A percentile compares a stretch with the other conserved stretches of the same genome.
These are phyloP conservation scores for Hepsetus odoe DNA, from an alignment of 2,113 vertebrate species.

Conservation along the genomic window DNA sequence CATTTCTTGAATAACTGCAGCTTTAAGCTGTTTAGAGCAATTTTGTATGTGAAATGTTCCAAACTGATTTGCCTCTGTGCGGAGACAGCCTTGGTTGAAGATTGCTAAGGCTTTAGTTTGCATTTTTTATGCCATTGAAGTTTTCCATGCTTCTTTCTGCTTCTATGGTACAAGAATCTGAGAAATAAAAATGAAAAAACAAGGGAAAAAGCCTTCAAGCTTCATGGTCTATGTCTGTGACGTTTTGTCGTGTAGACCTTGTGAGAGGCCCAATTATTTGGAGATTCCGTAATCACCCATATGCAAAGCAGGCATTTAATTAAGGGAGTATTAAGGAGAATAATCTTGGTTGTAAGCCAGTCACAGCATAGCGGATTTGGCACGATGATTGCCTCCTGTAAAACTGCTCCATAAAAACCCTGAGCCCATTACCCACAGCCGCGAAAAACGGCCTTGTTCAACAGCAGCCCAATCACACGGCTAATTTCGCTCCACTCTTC, in stretches of 20 bases:
- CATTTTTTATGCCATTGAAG: not conserved
- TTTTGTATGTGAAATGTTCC: not conserved
- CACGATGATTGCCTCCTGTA: constrained; percentile 21
- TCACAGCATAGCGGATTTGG: constrained; percentile 28
- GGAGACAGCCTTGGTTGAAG: not conserved
- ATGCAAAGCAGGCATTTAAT: constrained; percentile 28
- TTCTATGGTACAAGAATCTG: not conserved
- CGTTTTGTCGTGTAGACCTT: not conserved
- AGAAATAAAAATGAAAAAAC: not conserved
- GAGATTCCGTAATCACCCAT: not conserved
- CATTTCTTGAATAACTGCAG: not conserved
- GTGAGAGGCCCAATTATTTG: not conserved
- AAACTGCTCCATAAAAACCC: constrained; percentile 32
- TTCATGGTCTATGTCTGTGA: not conserved
- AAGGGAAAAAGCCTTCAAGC: not conserved
- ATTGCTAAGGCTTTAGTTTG: not conserved
- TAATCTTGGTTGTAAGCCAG: constrained; percentile 34
- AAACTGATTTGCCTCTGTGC: not conserved
- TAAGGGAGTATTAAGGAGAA: constrained; percentile 33
- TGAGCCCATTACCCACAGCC: not conserved
- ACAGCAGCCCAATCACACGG: constrained; percentile 26
- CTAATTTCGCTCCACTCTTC: constrained; percentile 18
- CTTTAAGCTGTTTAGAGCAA: not conserved
- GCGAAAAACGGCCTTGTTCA: constrained; percentile 13
- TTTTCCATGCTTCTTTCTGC: not conserved